Conservation (phyloP, 2,113 vertebrate genomes). For the Grus americana region DNA sequence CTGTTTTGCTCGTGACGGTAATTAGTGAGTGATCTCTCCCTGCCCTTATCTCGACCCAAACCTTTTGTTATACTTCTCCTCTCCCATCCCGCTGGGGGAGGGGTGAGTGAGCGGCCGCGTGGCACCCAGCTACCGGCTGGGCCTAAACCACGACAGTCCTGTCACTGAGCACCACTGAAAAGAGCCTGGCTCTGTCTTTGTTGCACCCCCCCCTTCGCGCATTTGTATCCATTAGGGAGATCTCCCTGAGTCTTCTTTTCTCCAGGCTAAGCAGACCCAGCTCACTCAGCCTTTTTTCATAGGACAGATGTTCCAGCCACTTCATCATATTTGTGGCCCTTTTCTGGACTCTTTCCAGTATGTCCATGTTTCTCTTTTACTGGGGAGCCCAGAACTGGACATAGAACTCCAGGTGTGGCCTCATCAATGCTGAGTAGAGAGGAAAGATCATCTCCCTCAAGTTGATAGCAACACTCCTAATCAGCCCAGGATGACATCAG, state of each 20-base stretch:
- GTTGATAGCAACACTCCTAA: neutral
- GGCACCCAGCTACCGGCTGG: too few species aligned
- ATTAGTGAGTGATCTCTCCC: too few species aligned
- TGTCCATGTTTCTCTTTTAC: neutral
- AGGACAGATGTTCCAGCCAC: neutral
- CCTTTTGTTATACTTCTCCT: too few species aligned
- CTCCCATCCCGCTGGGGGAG: too few species aligned
- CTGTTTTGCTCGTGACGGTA: too few species aligned
- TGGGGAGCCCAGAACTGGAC: neutral
- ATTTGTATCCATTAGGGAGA: neutral
- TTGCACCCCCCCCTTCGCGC: neutral
- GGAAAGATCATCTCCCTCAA: neutral
- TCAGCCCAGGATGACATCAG: neutral
- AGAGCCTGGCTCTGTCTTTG: neutral
- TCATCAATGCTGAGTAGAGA: neutral
- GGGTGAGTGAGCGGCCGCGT: too few species aligned
- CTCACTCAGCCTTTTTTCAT: neutral
- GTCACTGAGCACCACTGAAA: neutral
- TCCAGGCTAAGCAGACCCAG: neutral
- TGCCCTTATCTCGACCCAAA: too few species aligned
- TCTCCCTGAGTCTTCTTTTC: neutral
- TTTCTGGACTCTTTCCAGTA: neutral
- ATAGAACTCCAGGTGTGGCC: neutral
- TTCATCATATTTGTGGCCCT: neutral
- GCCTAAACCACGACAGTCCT: neutral